A percentile compares a stretch with the other conserved stretches of the same genome.
These are phyloP conservation scores for Trachelus iudaicus DNA, from an alignment of 2,888 invertebrate genomes.

Conservation along the genomic window DNA sequence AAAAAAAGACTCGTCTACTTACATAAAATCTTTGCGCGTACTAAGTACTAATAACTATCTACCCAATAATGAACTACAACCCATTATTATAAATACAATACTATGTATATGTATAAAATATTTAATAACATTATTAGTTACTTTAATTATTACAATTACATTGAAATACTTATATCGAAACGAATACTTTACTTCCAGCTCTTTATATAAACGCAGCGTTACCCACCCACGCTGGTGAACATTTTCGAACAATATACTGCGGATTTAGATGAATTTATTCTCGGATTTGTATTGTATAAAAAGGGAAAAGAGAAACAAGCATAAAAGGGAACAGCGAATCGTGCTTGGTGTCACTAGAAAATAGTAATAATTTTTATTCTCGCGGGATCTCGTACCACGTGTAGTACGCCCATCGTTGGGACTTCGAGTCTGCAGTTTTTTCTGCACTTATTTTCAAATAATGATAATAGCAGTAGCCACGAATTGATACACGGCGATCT, in stretches of 20 bases:
- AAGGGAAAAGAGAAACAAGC: neutral
- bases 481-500: neutral
- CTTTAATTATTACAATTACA: conserved; percentile 40
- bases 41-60: conserved; percentile 45
- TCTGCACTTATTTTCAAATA: neutral
- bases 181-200: conserved; percentile 1
- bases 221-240: neutral
- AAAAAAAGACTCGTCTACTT: conserved; percentile 42
- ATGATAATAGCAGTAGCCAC: neutral
- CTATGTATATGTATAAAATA: conserved; percentile 57
- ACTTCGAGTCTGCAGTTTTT: neutral
- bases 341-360: neutral
- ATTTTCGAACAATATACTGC: neutral
- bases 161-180: conserved; percentile 27
- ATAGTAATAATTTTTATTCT: neutral
- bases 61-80: conserved; percentile 45
- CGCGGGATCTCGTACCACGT: neutral
- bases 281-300: conserved; percentile 2
- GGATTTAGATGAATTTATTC: neutral
- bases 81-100: conserved; percentile 48
- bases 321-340: neutral
- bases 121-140: conserved; percentile 57
- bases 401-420: neutral
- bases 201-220: conserved; percentile 1
- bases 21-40: conserved; percentile 56